phyloP scores from a whole-genome alignment of 2,797 vertebrate genomes.

The Valencia hispanica region DNA sequence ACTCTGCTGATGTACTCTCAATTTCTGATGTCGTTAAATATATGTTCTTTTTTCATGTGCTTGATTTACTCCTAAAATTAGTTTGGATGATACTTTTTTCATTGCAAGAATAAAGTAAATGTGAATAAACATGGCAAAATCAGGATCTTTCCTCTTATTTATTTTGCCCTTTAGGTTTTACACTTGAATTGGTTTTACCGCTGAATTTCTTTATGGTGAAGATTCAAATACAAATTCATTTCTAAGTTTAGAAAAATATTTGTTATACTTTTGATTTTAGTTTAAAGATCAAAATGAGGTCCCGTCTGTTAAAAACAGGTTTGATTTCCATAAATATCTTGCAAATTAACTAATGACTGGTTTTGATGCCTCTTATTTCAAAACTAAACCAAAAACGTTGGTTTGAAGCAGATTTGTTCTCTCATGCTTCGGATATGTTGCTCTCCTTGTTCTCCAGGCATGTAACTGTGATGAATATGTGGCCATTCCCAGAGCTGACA shows the following conservation, averaged over 20 bases:
- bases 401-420: neutral
- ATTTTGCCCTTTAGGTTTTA: neutral
- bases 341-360: too few relatives aligned
- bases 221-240: neutral
- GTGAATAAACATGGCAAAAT: neutral
- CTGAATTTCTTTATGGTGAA: neutral
- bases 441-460: slow-evolving; percentile 70
- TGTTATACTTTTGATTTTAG: neutral
- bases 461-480: slow-evolving; percentile 87
- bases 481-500: slow-evolving; percentile 80
- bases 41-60: neutral
- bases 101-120: neutral
- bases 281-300: neutral
- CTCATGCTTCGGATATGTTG: neutral
- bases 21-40: neutral
- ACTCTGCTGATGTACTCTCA: neutral
- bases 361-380: neutral
- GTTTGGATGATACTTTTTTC: neutral
- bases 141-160: neutral
- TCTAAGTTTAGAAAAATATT: neutral
- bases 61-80: neutral
- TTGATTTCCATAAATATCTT: neutral
- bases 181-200: neutral
- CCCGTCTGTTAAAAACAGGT: neutral
- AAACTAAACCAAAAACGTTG: neutral